phyloP scores from a whole-genome alignment of 2,888 invertebrate genomes.

The Protonemura montana region DNA sequence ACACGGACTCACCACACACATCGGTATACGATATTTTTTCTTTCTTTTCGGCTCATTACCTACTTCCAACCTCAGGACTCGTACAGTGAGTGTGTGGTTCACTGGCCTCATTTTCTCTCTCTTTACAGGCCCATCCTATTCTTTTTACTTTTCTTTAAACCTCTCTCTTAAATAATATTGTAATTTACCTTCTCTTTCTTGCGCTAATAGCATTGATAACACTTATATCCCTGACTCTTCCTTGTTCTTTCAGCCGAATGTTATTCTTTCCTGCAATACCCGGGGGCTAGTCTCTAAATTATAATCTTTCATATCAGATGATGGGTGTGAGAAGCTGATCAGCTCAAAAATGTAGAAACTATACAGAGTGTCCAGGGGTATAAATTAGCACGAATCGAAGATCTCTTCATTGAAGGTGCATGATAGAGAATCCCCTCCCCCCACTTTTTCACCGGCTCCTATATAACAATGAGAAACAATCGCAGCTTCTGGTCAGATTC shows the following conservation, averaged over 20 bases:
- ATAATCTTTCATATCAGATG: constrained; percentile 8
- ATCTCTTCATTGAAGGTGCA: constrained; percentile 17
- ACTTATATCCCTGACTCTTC: neutral
- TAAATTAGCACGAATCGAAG: constrained; percentile 22
- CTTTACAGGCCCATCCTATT: constrained; percentile 31
- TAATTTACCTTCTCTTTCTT: constrained; percentile 37
- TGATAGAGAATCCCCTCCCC: neutral
- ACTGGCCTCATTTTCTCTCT: constrained; percentile 45
- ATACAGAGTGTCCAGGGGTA: neutral
- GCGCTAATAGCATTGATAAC: neutral
- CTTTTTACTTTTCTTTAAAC: constrained; percentile 36
- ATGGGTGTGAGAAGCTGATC: neutral
- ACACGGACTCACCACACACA: neutral
- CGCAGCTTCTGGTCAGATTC: neutral
- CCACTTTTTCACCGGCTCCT: neutral
- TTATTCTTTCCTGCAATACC: neutral
- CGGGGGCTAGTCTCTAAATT: neutral
- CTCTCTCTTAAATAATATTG: constrained; percentile 38
- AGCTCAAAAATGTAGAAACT: neutral
- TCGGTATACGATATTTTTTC: neutral
- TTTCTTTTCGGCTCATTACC: constrained; percentile 41
- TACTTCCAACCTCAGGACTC: constrained; percentile 38
- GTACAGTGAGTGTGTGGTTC: constrained; percentile 42
- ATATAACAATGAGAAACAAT: constrained; percentile 22
- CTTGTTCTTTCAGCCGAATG: neutral